Evolutionary conservation across 2,888 invertebrate genomes (phyloP).

Genomic region (Crossocerus cetratus): DNA sequence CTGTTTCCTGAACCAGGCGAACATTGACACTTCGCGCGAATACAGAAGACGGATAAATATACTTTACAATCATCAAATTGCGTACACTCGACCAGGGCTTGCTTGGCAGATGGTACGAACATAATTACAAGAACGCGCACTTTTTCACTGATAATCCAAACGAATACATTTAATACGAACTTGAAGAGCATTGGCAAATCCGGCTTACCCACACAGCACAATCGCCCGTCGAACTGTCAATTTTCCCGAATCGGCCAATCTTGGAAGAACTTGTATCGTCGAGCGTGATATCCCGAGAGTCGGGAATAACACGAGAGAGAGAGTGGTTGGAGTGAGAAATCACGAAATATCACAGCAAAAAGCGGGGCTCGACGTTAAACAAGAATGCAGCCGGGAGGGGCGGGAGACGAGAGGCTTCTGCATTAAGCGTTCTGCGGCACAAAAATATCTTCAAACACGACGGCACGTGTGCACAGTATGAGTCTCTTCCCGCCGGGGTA

Average conservation of each 20-base stretch:
- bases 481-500: constrained; percentile 37
- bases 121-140: neutral
- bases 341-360: neutral
- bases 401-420: constrained; percentile 24
- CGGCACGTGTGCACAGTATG: constrained; percentile 31
- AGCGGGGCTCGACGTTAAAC: neutral
- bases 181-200: constrained; percentile 8
- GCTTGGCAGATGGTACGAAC: neutral
- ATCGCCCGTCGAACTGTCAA: too few species aligned
- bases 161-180: neutral
- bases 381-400: constrained; percentile 3
- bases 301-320: too few species aligned
- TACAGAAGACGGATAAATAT: too few species aligned
- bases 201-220: too few species aligned
- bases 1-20: too few species aligned
- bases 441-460: constrained; percentile 42
- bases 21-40: too few species aligned
- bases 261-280: too few species aligned
- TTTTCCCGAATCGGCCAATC: too few species aligned
- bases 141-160: neutral
- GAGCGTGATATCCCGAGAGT: too few species aligned
- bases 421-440: constrained; percentile 29
- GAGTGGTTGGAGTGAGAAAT: neutral
- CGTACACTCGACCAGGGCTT: too few species aligned
- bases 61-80: too few species aligned